Evolutionary conservation across 1,140 invertebrate species (phyloP).

Genomic region (Brachionus sp.): DNA sequence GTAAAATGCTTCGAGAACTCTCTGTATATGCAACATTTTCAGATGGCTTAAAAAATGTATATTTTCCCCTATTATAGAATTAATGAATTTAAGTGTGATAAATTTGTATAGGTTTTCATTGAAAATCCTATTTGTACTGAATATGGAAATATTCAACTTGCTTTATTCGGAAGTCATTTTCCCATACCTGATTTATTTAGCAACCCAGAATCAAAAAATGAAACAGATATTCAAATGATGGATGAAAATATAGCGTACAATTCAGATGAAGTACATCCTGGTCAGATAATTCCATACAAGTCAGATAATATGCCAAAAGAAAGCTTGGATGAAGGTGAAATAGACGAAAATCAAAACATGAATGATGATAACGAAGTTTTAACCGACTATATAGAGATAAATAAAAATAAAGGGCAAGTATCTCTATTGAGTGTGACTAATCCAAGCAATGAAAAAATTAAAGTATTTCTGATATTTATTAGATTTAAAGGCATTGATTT

Average conservation of each 20-base stretch:
- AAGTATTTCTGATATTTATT: neutral
- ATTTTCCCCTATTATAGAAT: neutral
- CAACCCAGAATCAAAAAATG: neutral
- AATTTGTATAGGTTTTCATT: conserved; percentile 52
- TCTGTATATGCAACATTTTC: conserved; percentile 58
- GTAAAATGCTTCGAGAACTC: conserved; percentile 54
- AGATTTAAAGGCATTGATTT: neutral
- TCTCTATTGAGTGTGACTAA: conserved; percentile 48
- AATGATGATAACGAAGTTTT: conserved; percentile 47
- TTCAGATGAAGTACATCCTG: neutral
- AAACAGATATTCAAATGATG: conserved; percentile 47
- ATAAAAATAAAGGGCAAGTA: conserved; percentile 47
- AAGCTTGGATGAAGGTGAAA: conserved; percentile 24
- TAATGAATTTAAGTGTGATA: neutral
- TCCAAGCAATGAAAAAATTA: conserved; percentile 49
- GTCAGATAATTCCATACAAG: neutral
- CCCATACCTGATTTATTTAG: conserved; percentile 50
- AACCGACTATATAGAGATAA: conserved; percentile 47
- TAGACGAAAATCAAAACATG: conserved; percentile 30
- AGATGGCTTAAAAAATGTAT: conserved; percentile 59
- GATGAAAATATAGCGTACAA: neutral
- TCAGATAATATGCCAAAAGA: neutral
- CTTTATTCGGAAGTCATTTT: conserved; percentile 58
- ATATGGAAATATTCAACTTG: conserved; percentile 54
- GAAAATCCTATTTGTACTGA: conserved; percentile 53